Percentiles rank a stretch among this genome's conserved stretches.
Evolutionary conservation across 1,140 invertebrate species (phyloP).

Genomic region (Pseudomyrmex dendroicus): DNA sequence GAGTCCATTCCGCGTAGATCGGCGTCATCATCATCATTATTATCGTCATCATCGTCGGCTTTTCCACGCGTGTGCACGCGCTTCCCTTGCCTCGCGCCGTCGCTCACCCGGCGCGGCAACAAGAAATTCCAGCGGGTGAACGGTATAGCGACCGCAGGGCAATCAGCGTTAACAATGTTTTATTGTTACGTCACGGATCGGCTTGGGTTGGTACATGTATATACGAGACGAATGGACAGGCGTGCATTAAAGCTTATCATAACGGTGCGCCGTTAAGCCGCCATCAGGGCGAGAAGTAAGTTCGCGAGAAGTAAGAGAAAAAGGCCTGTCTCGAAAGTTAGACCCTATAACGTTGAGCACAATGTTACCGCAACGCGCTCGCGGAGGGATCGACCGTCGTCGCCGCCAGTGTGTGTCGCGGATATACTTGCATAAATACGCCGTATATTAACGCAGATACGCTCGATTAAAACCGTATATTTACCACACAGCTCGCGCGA

Average conservation of each 20-base stretch:
- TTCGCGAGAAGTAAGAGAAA: conserved; percentile 42
- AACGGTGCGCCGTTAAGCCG: conserved; percentile 78
- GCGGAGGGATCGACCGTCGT: not conserved
- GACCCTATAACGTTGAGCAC: conserved; percentile 36
- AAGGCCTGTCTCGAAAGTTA: conserved; percentile 60
- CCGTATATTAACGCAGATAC: conserved; percentile 8
- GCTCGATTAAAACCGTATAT: conserved; percentile 46
- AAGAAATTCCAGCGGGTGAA: conserved; percentile 77
- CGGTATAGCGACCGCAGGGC: conserved; percentile 78
- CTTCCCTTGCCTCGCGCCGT: not conserved
- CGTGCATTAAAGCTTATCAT: conserved; percentile 83
- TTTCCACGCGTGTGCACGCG: conserved; percentile 50
- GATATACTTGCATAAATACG: conserved; percentile 19
- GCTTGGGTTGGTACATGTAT: conserved; percentile 66
- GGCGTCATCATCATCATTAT: conserved; percentile 68
- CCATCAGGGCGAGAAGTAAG: conserved; percentile 62
- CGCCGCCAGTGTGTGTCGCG: conserved; percentile 15
- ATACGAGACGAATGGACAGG: conserved; percentile 77
- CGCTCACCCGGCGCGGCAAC: conserved; percentile 21
- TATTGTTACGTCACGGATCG: conserved; percentile 83
- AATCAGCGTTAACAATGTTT: conserved; percentile 85
- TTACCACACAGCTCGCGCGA: conserved; percentile 24
- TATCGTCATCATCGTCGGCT: conserved; percentile 67
- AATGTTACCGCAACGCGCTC: conserved; percentile 28
- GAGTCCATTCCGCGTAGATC: conserved; percentile 61